These are phyloP conservation scores for Pantelozetes paolii DNA, from an alignment of 2,888 invertebrate genomes.

Conservation along the genomic window DNA sequence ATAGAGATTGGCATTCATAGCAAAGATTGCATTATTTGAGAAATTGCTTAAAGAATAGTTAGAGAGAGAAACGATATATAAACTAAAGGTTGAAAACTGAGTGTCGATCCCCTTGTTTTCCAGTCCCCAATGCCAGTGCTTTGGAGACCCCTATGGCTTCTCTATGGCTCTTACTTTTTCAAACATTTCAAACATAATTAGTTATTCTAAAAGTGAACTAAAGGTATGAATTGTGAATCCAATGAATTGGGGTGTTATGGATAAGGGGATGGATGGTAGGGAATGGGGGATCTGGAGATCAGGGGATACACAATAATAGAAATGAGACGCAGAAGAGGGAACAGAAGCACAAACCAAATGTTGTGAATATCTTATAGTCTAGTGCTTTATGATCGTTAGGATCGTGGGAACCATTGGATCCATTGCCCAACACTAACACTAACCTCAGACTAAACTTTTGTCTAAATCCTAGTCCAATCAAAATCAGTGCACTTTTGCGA, in stretches of 20 bases:
- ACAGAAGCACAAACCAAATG: neutral
- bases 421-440: slow-evolving; percentile 18
- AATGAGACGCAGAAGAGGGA: neutral
- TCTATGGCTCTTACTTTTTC: slow-evolving; percentile 35
- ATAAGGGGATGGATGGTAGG: slow-evolving; percentile 13
- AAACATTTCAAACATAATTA: slow-evolving; percentile 13
- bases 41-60: slow-evolving; percentile 27
- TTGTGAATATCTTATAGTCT: neutral
- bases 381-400: slow-evolving; percentile 37
- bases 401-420: slow-evolving; percentile 32
- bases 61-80: slow-evolving; percentile 5
- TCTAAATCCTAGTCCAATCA: slow-evolving; percentile 27
- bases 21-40: slow-evolving; percentile 21
- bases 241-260: slow-evolving; percentile 31
- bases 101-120: slow-evolving; percentile 29
- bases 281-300: too few species aligned
- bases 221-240: slow-evolving; percentile 28
- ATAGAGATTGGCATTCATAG: slow-evolving; percentile 26
- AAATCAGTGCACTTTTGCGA: slow-evolving; percentile 20
- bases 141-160: slow-evolving; percentile 34
- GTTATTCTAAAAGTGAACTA: slow-evolving; percentile 34
- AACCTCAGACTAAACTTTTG: neutral
- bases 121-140: slow-evolving; percentile 15
- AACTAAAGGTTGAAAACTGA: slow-evolving; percentile 12
- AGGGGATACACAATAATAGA: slow-evolving; percentile 18